Base-by-base conservation (phyloP, 2,797 vertebrate genomes). In the Pseudochirops cupreus region DNA sequence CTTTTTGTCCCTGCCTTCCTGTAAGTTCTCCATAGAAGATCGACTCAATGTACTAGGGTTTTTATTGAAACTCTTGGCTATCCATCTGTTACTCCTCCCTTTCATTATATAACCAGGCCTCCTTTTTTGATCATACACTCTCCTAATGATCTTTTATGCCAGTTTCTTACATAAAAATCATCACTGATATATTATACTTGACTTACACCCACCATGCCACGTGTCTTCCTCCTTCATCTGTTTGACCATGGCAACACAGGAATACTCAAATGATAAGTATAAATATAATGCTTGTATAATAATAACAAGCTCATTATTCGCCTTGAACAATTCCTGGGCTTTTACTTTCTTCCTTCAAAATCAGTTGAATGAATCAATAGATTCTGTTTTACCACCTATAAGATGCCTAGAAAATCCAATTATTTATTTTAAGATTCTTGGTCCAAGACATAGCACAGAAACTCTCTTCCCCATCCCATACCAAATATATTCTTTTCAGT, bases 341-440 rank as follows among this genome's bases (percentile, higher is more conserved):
- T 95, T 94, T 96, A 92, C 95, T 67, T 96, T 94, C 52, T n/a
- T 28, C 46, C 14, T 29, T 33, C 28, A 56, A 57, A 57, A 28
- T 94, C 52, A 94, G 91, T 92, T 94, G 62, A 95, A 94, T 58
- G 52, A 24, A 95, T 59, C 93, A 94, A 96, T 90, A 58, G 24
- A 92, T 56, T 92, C 0, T 91, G 53, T 93, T 96, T 96, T 58
- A 93, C 4, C n/a, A 94, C 12, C 28, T 94, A 96, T 94, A 94
- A 39, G 10, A 14, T 95, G 91, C 93, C 57, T 94, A 33, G 54
- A 95, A 96, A 97, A 94, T 94, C 4, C 29, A 95, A 92, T 95
- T 94, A 12, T 92, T 97, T 92, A 95, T 18, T 95, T 96, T 46
- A 91, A 10, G 94, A 93, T 93, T 46, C 55, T 91, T 96, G 39